A percentile compares a stretch with the other conserved stretches of the same genome.
phyloP scores from a whole-genome alignment of 2,797 vertebrate species.

The Gobionotothen gibberifrons region DNA sequence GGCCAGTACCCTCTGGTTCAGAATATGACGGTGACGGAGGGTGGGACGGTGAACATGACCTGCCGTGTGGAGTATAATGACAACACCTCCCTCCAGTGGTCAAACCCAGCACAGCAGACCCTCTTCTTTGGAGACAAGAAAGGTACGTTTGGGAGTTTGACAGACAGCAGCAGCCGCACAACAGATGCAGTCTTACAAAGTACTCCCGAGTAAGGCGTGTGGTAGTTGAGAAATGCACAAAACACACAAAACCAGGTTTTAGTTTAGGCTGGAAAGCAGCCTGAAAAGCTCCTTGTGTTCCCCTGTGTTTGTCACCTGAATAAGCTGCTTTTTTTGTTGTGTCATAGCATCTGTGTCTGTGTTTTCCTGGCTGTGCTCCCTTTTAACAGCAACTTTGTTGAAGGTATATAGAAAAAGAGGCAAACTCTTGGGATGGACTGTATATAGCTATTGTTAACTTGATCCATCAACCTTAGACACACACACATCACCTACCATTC shows the following conservation, averaged over 20 bases:
- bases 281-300: slow-evolving; percentile 3
- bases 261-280: slow-evolving; percentile 21
- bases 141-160: slow-evolving; percentile 84
- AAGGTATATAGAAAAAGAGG: slow-evolving; percentile 21
- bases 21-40: slow-evolving; percentile 96
- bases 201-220: slow-evolving; percentile 32
- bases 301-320: slow-evolving; percentile 43
- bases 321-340: slow-evolving; percentile 44
- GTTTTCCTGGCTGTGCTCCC: slow-evolving; percentile 18
- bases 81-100: slow-evolving; percentile 99
- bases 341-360: slow-evolving; percentile 34
- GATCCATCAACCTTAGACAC: slow-evolving; percentile 9
- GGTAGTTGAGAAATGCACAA: slow-evolving; percentile 27
- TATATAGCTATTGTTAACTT: slow-evolving; percentile 22
- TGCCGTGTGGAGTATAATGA: slow-evolving; percentile 99
- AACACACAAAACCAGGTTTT: slow-evolving; percentile 8
- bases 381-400: slow-evolving; percentile 36
- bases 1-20: slow-evolving; percentile 96
- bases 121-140: slow-evolving; percentile 99
- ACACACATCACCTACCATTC: slow-evolving; percentile 15
- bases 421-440: slow-evolving; percentile 19
- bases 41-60: slow-evolving; percentile 94
- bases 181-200: slow-evolving; percentile 31
- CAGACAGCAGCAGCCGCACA: slow-evolving; percentile 14
- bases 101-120: slow-evolving; percentile 99